Evolutionary conservation across 2,113 vertebrate genomes (phyloP).

Genomic region (Acinonyx jubatus): DNA sequence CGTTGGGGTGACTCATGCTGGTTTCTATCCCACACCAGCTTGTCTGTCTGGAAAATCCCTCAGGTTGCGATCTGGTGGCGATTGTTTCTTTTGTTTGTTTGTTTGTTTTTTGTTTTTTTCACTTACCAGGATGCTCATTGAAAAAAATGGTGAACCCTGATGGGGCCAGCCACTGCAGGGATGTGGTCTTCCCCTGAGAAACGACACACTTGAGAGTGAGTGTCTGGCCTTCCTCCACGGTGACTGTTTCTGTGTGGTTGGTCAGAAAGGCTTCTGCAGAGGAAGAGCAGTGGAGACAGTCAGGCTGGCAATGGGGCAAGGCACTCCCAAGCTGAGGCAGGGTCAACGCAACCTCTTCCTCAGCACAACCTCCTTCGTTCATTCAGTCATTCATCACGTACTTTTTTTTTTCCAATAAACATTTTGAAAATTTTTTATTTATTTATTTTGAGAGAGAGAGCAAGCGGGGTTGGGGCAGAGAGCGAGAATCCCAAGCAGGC

Average conservation of each 20-base stretch:
- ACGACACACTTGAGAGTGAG: constrained; percentile 36
- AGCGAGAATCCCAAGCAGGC: neutral
- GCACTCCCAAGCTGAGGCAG: neutral
- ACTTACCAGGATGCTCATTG: constrained; percentile 71
- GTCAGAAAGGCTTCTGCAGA: constrained; percentile 36
- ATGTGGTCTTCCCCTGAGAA: neutral
- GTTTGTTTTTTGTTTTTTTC: neutral
- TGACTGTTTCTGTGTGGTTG: neutral
- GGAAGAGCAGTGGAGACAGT: neutral
- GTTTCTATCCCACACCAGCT: neutral
- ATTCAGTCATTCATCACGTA: neutral
- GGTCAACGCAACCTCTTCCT: too few relatives aligned
- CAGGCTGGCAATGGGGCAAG: neutral
- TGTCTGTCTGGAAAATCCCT: constrained; percentile 37
- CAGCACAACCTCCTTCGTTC: neutral
- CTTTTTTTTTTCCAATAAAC: neutral
- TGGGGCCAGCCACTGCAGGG: constrained; percentile 73
- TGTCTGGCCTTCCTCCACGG: constrained; percentile 58
- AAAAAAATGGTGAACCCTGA: constrained; percentile 77
- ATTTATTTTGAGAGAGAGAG: neutral
- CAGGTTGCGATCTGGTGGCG: neutral
- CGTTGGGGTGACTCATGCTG: constrained; percentile 43
- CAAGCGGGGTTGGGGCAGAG: neutral
- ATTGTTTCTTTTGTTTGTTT: neutral
- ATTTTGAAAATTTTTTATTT: too few relatives aligned